Conservation (phyloP, 2,113 vertebrate genomes). For the Drymodes brunneopygia region DNA sequence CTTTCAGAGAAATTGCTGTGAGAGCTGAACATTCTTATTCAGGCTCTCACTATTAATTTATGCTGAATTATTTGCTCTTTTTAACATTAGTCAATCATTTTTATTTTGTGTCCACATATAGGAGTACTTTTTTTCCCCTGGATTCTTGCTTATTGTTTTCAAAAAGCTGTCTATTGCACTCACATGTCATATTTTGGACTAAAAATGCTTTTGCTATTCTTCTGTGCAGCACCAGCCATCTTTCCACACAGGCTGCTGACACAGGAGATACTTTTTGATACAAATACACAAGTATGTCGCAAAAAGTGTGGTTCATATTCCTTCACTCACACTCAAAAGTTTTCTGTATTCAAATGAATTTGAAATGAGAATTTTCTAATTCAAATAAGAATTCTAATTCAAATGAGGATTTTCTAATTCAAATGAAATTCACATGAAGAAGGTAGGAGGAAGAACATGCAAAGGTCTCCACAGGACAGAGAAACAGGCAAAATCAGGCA, state of each 20-base stretch:
- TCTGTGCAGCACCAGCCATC: neutral
- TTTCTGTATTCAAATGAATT: neutral
- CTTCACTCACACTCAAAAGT: neutral
- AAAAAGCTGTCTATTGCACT: neutral
- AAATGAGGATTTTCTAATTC: neutral
- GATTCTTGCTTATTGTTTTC: neutral
- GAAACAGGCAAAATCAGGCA: neutral
- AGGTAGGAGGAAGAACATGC: fast-evolving
- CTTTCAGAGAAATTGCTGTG: neutral
- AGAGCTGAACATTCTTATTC: neutral
- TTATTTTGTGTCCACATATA: neutral
- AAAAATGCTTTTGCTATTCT: neutral
- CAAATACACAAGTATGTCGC: neutral
- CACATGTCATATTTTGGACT: neutral
- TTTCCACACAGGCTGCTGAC: neutral
- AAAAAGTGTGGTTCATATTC: neutral
- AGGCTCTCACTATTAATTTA: neutral
- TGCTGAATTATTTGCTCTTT: neutral
- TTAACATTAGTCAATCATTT: neutral
- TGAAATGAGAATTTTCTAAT: neutral
- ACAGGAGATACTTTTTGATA: neutral
- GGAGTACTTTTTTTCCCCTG: neutral
- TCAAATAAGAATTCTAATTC: neutral
- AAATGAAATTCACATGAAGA: neutral
- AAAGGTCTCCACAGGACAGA: neutral